Evolutionary conservation across 2,113 vertebrate species (phyloP), one percentile per base, ranked within the genome.

Genomic region (Colaptes auratus): DNA sequence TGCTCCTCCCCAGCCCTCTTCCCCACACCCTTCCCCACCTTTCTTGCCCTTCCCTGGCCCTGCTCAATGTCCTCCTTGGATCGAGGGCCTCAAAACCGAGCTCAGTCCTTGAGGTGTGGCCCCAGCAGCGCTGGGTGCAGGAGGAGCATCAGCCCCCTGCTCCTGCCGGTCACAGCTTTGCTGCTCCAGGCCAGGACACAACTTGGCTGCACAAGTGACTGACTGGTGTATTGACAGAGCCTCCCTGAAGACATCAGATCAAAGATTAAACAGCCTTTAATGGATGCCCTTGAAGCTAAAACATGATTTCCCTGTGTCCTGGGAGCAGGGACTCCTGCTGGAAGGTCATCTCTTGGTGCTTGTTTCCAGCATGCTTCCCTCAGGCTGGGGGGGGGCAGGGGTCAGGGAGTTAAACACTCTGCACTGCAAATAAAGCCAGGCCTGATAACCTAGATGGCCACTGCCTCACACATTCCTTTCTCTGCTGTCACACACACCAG

Each of bases 391-490:
- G 58, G 73, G 21, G 0, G 1, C 12, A 35, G 72, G 36, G 3
- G 14, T n/a, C 76, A 27, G 64, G 13, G 87, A 89, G 36, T 76
- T 36, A 60, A 96, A 89, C 6, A 35, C 71, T 39, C 23, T 35
- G 30, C 33, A 23, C 33, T 53, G 80, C 74, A 94, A 92, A 89
- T 33, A 88, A 83, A 80, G 67, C 58, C 72, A 70, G 56, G 42
- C 65, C 71, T 88, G 89, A 94, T 89, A 95, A 92, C 25, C 60
- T 77, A 76, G 80, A 8, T 31, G 69, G 81, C 72, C 72, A 77
- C 82, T 91, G 76, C 53, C 79, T 77, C 82, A 85, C 87, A 88
- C 82, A 80, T 92, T 88, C 60, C 72, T 96, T 58, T 78, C 78
- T 46, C 66, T 69, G 65, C 36, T 91, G 85, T 77, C 92, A 89